Evolutionary conservation across 2,888 invertebrate species (phyloP).

Genomic region (Nephrotoma guestfalica): DNA sequence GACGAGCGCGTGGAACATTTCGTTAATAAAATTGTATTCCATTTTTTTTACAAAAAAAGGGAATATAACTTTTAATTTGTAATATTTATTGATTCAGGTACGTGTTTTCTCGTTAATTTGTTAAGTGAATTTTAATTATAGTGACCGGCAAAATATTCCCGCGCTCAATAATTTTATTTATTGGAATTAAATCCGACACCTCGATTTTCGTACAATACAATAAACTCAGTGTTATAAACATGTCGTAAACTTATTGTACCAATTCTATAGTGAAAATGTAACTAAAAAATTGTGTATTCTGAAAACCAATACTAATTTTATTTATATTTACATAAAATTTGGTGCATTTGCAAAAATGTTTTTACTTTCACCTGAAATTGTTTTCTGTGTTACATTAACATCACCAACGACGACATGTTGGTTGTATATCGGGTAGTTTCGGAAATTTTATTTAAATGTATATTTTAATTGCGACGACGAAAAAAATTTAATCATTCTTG

Average conservation of each 20-base stretch:
- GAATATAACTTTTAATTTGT: background rate
- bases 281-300: background rate
- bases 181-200: background rate
- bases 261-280: background rate
- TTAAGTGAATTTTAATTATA: background rate
- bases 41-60: background rate
- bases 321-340: background rate
- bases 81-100: slow-evolving; percentile 1
- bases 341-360: slow-evolving; percentile 3
- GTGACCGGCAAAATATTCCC: slow-evolving; percentile 3
- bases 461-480: slow-evolving; percentile 2
- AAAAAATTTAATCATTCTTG: background rate
- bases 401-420: slow-evolving; percentile 4
- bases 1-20: slow-evolving; percentile 6
- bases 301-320: background rate
- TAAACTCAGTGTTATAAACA: background rate
- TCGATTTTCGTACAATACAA: background rate
- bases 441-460: background rate
- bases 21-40: background rate
- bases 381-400: background rate
- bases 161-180: background rate
- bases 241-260: background rate
- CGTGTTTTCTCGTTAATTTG: background rate
- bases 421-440: slow-evolving; percentile 1
- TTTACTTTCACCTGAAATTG: slow-evolving; percentile 5